Base-by-base conservation (phyloP, 2,888 invertebrate genomes). In the Abrostola tripartita region DNA sequence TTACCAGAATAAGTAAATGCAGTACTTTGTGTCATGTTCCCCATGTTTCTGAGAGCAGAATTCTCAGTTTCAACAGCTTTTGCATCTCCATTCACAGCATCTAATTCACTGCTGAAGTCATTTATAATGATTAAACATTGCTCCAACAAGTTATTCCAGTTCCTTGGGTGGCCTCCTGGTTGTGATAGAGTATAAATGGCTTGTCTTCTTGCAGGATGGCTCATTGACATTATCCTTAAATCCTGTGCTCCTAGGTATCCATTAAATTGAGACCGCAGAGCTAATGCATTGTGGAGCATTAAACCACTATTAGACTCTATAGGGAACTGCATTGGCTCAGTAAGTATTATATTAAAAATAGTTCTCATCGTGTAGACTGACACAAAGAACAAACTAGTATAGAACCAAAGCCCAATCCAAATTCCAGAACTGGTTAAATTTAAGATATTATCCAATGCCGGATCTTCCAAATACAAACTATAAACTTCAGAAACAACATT, bases 131-230 rank as follows among this genome's bases (percentile, higher is more conserved):
- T 88, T 9, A 97, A 86, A 84, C 96, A 96, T 77, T 96, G 96
- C 65, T 96, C 95, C 52, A 96, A 86, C 9, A 98, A 87, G 72
- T 95, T 95, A 81, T 96, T 97, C 98, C 98, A 98, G 83, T 97
- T 98, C 82, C 97, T 96, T 0, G 98, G 98, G 88, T 98, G 98
- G 38, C 98, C 98, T 24, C 98, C 98, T 37, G 98, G 98, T 82
- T 97, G 96, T 38, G 97, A 97, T 0, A 98, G 91, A 11, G 96
- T 95, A 84, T 97, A 98, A 49, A 98, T 92, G 62, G 96, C 92
- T 74, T 93, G 88, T 53, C 98, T 95, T 78, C 97, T 94, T 0
- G 71, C 55, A 35, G 91, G 85, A 49, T 96, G 96, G 81, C 96
- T 96, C 80, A 96, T 95, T 0, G 97, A 95, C 79, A 98, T 87